Evolutionary conservation across 2,888 invertebrate genomes (phyloP), one percentile per base, ranked within the genome.

Genomic region (Microctonus hyperodae): DNA sequence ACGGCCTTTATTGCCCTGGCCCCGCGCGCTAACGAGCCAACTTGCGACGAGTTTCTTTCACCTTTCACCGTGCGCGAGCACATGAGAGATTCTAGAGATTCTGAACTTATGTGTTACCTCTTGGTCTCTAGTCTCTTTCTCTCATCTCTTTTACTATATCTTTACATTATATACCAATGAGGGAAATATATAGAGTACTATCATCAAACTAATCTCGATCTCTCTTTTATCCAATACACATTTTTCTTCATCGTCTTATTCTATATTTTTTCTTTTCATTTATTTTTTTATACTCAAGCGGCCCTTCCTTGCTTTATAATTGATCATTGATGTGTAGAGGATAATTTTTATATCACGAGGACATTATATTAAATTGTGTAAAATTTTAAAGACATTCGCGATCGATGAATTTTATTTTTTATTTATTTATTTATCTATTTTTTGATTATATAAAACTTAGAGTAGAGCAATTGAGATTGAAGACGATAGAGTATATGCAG

Each of bases 11-110:
- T 72, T 70, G 73, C 70, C 73, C 71, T 69, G 66, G 64, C 69
- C 68, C 67, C 69, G 69, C 65, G 51, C 70, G 69, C 74, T 76
- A 77, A 77, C 77, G 74, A 76, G 75, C 73, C 67, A 69, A 73
- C 67, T 66, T 70, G 56, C 68, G 56, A 65, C 64, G 67, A 56
- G 63, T 70, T 68, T 73, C 70, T 69, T 73, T 72, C 67, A 69
- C 70, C 72, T 70, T 68, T 69, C 69, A 65, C 62, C 69, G 44
- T 16, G 44, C n/a, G 65, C 53, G 63, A 57, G 66, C 63, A 51
- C 57, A 56, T 50, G 69, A 63, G 65, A 35, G 58, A 67, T 61
- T 55, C 57, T 50, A 68, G 67, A 70, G 67, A 67, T 58, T 65
- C 60, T 57, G 58, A 59, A 22, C n/a, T 40, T 25, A 33, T 51